Evolutionary conservation across 2,797 vertebrate species (phyloP).

Genomic region (Acipenser transmontanus): DNA sequence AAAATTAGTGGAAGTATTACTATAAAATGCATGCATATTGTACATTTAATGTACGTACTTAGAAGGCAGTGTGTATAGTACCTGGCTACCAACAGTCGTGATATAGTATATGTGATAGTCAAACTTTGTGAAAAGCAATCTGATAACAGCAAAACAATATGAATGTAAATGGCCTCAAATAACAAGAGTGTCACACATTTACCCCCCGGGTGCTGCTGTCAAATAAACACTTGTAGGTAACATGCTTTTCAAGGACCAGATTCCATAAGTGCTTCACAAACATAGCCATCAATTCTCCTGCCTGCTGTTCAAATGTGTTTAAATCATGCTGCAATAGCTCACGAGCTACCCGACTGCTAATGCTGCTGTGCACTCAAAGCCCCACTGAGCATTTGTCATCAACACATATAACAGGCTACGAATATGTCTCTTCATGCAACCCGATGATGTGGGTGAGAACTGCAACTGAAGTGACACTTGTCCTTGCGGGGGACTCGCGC

Average conservation of each 20-base stretch:
- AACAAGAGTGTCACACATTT: constrained; percentile 6
- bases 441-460: constrained; percentile 16
- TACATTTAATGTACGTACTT: too few species aligned
- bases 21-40: too few species aligned
- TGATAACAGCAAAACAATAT: too few species aligned
- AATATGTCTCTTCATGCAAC: constrained; percentile 10
- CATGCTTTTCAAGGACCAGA: constrained; percentile 2
- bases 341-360: constrained; percentile 4
- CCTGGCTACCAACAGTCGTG: too few species aligned
- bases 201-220: neutral
- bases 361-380: constrained; percentile 7
- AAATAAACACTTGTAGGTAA: constrained; percentile 1
- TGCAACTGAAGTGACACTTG: constrained; percentile 8
- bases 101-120: too few species aligned
- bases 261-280: neutral
- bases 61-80: too few species aligned
- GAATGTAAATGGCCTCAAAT: too few species aligned
- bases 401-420: neutral
- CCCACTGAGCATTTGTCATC: constrained; percentile 3
- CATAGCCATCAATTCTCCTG: neutral
- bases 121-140: too few species aligned
- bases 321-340: constrained; percentile 2
- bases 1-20: too few species aligned
- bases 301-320: neutral
- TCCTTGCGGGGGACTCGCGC: too few species aligned